A percentile compares a stretch with the other conserved stretches of the same genome.
These are phyloP conservation scores for Eremobia ochroleuca DNA, from an alignment of 2,888 invertebrate species.

Conservation along the genomic window DNA sequence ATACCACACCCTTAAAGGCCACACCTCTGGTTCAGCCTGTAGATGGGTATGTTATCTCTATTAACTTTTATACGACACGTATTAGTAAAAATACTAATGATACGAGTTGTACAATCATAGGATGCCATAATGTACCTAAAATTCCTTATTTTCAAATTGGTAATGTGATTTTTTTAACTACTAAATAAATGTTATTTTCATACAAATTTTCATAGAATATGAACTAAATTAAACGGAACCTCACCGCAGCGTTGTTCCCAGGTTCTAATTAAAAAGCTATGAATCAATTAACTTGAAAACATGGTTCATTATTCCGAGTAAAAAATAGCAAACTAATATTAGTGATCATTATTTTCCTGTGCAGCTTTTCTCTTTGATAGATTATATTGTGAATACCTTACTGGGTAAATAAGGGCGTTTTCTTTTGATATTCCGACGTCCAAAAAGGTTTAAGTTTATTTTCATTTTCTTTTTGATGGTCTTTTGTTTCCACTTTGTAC, in stretches of 20 bases:
- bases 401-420: background rate
- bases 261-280: slow-evolving; percentile 59
- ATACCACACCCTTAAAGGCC: background rate
- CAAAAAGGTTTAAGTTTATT: background rate
- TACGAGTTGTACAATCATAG: background rate
- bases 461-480: background rate
- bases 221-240: slow-evolving; percentile 25
- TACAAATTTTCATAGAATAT: slow-evolving; percentile 11
- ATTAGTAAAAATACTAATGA: background rate
- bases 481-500: background rate
- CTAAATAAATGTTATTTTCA: slow-evolving; percentile 5
- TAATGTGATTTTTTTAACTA: background rate
- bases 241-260: slow-evolving; percentile 20
- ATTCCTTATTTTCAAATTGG: background rate
- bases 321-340: slow-evolving; percentile 44
- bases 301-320: slow-evolving; percentile 42
- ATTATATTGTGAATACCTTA: background rate
- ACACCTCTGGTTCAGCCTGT: background rate
- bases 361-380: slow-evolving; percentile 25
- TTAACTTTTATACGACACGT: background rate
- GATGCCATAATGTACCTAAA: background rate
- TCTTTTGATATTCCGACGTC: background rate
- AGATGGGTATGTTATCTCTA: background rate
- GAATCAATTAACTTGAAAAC: slow-evolving; percentile 61
- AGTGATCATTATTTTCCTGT: slow-evolving; percentile 32